Base-by-base conservation (phyloP, 2,113 vertebrate genomes). In the Sus scrofa region DNA sequence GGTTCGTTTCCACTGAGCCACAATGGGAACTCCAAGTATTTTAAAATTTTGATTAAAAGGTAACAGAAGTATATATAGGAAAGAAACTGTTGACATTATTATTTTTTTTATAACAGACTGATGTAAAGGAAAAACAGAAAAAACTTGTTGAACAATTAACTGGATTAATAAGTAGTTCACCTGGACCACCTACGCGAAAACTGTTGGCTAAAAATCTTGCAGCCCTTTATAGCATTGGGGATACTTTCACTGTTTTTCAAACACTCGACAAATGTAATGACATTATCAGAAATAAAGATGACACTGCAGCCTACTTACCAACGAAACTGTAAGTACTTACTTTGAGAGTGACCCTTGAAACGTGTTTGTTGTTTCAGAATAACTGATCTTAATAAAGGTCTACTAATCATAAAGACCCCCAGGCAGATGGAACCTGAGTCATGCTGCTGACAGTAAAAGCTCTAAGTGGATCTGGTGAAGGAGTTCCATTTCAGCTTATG, bases 121-220 rank as follows among this genome's bases (percentile, higher is more conserved):
- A 99, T 97, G 99, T 99, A 96, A 99, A 99, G 97, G 99, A 99
- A 98, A 99, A 99, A 97, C 99, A 99, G 98, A 99, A 99, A 98
- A 99, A 99, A 97, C 98, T 99, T 98, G 99, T 99, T 83, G 99
- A 99, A 87, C 99, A 99, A 97, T 98, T 99, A 75, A 99, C 99
- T 0, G 99, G 99, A 63, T 98, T 99, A 92, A 99, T 99, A 98
- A 99, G 99, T 98, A 99, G 99, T 67, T 99, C 99, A 19, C 99
- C 99, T 5, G 99, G 99, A 82, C 99, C 99, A 27, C 99, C 99
- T 10, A 99, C 99, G 0, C 99, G 99, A 87, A 99, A 99, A 98
- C 98, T 99, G 4, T 98, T 99, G 82, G 99, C 99, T 71, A 99
- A 99, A 98, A 99, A 99, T 97, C 99, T 99, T 7, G 99, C 99